Evolutionary conservation across 2,888 invertebrate genomes (phyloP), one percentile per base, ranked within the genome.

Genomic region (Agrotis clavis): DNA sequence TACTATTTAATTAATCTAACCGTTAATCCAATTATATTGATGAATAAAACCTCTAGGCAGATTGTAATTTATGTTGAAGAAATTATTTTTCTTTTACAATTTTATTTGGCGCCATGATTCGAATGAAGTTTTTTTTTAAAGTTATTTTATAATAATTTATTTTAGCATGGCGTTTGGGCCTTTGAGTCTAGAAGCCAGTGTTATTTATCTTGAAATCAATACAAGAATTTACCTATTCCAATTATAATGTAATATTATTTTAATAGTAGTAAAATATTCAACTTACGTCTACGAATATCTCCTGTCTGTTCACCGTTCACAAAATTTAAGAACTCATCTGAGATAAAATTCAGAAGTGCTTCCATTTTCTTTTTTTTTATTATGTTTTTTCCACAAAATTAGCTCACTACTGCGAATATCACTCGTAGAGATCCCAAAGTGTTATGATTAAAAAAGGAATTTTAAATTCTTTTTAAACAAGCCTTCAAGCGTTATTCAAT

Each of bases 301-400:
- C 13, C 57, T 0, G 16, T 64, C 71, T 67, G 48, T 61, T 61
- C 65, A 54, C 47, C 48, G 6, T 54, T 66, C 18, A 61, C 63
- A 64, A 56, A 21, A 50, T 63, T 45, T 47, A 60, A 0, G 11
- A 81, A 19, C 11, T 74, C 48, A 54, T 50, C 54, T 11, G 71
- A 45, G 21, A 74, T 69, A 30, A 53, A 71, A 74, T 81, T 71
- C 2, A 60, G 0, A 45, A 67, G 25, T 60, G 79, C 68, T 56
- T 77, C 81, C 81, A 81, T 81, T 47, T 71, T 60, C 3, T 18
- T 41, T 48, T 66, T 25, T 41, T 41, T 30, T 4, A 0, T 48
- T 7, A 2, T 21, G 16, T 16, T n/a, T 45, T 19, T 16, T 50
- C 0, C 25, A 5, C n/a, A n/a, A 16, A 19, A 13, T 56, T 25